These are phyloP conservation scores for Umimayanthus chanpuru DNA, from an alignment of 92 coral and sea anemone genomes.

Conservation along the genomic window DNA sequence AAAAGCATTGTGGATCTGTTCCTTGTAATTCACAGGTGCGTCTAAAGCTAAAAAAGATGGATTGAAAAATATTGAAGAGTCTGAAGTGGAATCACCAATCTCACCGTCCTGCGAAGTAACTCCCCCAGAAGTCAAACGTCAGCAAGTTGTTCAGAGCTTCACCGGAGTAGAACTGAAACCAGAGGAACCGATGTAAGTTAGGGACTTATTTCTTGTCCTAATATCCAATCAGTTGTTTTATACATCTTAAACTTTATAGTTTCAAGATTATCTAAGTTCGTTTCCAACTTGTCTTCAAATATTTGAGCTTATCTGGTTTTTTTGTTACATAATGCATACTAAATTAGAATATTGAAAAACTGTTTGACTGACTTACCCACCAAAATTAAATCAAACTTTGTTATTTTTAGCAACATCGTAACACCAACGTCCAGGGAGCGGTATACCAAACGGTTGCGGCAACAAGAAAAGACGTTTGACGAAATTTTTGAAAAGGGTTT, in stretches of 20 bases:
- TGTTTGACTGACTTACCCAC: too few relatives aligned
- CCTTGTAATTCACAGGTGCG: not conserved
- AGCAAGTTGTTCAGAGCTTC: not conserved
- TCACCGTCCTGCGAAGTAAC: constrained; percentile 5
- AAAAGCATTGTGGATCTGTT: not conserved
- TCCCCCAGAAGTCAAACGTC: not conserved
- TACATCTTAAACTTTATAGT: too few relatives aligned
- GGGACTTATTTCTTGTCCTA: not conserved
- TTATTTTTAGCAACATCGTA: constrained; percentile 37
- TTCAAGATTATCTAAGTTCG: too few relatives aligned
- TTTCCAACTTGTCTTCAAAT: too few relatives aligned
- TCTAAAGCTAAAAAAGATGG: not conserved
- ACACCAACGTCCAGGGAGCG: constrained; percentile 63
- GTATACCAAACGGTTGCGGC: constrained; percentile 61
- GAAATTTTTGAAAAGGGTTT: constrained; percentile 47
- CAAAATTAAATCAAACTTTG: not conserved
- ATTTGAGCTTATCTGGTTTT: too few relatives aligned
- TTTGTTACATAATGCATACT: not conserved
- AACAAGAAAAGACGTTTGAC: constrained; percentile 68
- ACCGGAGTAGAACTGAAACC: constrained; percentile 20
- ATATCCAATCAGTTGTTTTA: not conserved
- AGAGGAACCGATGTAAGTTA: constrained; percentile 31
- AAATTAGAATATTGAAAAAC: not conserved
- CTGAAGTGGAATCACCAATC: constrained; percentile 25
- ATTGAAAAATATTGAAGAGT: not conserved